Percentiles rank a stretch among this genome's conserved stretches.
These are phyloP conservation scores for Forbesichthys papilliferus DNA, from an alignment of 2,113 vertebrate species.

Conservation along the genomic window DNA sequence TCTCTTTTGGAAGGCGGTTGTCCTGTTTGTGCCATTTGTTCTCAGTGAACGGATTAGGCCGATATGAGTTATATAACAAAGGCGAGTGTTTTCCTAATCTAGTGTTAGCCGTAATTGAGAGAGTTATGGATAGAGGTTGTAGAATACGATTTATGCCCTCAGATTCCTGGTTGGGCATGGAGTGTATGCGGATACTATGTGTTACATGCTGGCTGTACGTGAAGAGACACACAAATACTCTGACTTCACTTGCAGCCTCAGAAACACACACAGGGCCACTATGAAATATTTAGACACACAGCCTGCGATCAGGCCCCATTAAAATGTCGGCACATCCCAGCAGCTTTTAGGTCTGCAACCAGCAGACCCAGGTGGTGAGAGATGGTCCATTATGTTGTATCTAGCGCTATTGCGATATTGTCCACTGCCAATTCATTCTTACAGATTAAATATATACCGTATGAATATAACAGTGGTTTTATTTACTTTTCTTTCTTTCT, in stretches of 20 bases:
- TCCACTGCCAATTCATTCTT: not conserved
- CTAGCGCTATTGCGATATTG: not conserved
- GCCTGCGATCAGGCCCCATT: constrained; percentile 5
- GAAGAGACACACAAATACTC: not conserved
- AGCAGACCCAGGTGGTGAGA: not conserved
- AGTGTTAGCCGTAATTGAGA: not conserved
- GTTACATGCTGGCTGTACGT: no score
- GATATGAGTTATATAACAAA: not conserved
- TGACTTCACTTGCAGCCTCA: not conserved
- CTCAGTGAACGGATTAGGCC: not conserved
- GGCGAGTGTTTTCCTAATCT: not conserved
- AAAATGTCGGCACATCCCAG: constrained; percentile 6
- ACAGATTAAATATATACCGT: not conserved
- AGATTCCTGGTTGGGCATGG: no score
- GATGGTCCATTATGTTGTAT: not conserved
- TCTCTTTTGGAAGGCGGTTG: not conserved
- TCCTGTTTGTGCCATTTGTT: not conserved
- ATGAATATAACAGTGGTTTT: not conserved
- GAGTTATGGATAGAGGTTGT: constrained; percentile 2
- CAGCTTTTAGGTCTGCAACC: not conserved
- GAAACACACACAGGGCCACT: not conserved
- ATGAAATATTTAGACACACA: constrained; percentile 12
- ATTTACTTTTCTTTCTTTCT: no score
- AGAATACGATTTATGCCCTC: not conserved
- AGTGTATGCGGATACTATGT: no score